A percentile compares a stretch with the other conserved stretches of the same genome.
These are phyloP conservation scores for Linnaemya vulpina DNA, from an alignment of 2,888 invertebrate species.

Conservation along the genomic window DNA sequence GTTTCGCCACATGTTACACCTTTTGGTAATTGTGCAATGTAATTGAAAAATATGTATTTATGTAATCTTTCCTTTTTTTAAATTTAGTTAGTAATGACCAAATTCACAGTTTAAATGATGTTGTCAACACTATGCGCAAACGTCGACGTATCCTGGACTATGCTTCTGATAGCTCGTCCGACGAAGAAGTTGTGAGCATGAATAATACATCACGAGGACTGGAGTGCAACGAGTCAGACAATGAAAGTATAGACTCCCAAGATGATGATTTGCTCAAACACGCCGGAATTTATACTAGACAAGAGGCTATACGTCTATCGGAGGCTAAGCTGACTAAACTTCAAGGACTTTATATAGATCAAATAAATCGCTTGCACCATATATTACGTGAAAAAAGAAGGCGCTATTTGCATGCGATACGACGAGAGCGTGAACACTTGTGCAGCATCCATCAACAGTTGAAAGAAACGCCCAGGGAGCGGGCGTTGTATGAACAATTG, in stretches of 20 bases:
- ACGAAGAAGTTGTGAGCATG: conserved; percentile 86
- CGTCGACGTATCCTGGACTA: conserved; percentile 86
- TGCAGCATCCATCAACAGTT: conserved; percentile 91
- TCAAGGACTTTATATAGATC: conserved; percentile 92
- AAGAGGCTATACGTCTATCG: conserved; percentile 92
- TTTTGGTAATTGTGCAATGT: conserved; percentile 83
- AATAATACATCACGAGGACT: conserved; percentile 86
- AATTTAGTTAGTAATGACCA: conserved; percentile 79
- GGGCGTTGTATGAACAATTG: conserved; percentile 89
- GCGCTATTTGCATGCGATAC: conserved; percentile 88
- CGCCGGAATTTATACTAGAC: conserved; percentile 94
- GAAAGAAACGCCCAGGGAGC: conserved; percentile 87
- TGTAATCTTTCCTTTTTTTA: not conserved
- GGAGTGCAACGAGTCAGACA: conserved; percentile 88
- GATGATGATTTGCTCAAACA: conserved; percentile 90
- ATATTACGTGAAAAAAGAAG: conserved; percentile 88
- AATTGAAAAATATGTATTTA: not conserved
- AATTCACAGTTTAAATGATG: conserved; percentile 84
- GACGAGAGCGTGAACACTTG: conserved; percentile 90
- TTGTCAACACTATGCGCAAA: conserved; percentile 84
- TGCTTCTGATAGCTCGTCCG: conserved; percentile 87
- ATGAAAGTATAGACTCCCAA: conserved; percentile 90
- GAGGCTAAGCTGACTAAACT: conserved; percentile 89
- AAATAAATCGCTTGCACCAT: conserved; percentile 90
- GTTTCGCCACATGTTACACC: conserved; percentile 85